These are phyloP conservation scores for Vannuccia rotundouncinata DNA, from an alignment of 2,888 invertebrate genomes.

Conservation along the genomic window DNA sequence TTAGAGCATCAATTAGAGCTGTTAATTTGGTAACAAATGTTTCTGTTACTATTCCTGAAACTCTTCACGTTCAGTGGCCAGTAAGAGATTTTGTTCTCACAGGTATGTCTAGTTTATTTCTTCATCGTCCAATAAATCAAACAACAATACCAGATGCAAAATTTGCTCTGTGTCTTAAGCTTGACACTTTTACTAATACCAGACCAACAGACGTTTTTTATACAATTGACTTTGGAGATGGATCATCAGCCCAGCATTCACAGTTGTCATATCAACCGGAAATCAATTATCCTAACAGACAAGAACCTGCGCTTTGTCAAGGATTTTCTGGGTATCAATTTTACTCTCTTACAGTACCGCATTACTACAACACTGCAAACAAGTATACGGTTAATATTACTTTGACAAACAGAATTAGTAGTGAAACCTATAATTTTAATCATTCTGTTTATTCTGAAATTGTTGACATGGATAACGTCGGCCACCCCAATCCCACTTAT, in stretches of 20 bases:
- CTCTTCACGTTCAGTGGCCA: neutral
- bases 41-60: neutral
- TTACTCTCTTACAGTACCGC: neutral
- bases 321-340: neutral
- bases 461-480: neutral
- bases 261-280: neutral
- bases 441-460: conserved; percentile 2
- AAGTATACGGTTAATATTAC: neutral
- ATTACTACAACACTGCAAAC: neutral
- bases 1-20: neutral
- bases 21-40: neutral
- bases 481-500: neutral
- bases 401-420: neutral
- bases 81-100: neutral
- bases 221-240: conserved; percentile 3
- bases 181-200: neutral
- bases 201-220: neutral
- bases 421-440: neutral
- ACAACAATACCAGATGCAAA: neutral
- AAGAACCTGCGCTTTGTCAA: neutral
- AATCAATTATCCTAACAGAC: neutral
- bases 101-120: neutral
- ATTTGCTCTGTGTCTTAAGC: neutral
- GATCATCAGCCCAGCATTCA: neutral
- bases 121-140: neutral